Base-by-base conservation (phyloP, 2,797 vertebrate species). In the Tapera naevia region DNA sequence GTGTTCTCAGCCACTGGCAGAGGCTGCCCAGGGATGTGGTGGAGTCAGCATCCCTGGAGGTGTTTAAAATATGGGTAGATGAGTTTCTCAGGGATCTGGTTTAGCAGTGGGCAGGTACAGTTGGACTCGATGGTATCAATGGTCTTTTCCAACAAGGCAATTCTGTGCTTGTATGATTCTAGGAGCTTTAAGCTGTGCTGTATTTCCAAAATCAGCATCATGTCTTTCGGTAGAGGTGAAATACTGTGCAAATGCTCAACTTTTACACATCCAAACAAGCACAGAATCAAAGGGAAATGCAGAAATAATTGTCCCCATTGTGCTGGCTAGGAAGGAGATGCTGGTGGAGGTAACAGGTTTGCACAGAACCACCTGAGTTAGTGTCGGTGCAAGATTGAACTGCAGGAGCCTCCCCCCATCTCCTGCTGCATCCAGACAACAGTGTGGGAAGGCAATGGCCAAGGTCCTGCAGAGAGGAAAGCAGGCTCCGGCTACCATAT, bases 401-500 rank as follows among this genome's bases (percentile, higher is more conserved):
- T 10, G 9, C 13, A 35, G 45, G 32, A 30, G 10, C 12, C 13
- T n/a, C 28, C 0, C 15, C 33, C 28, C 0, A 0, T 19, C 32
- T 41, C 45, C 45, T 25, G 17, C 69, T 74, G 73, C 0, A 0
- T 24, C 1, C 0, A 0, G 22, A 5, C 1, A 11, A 64, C 35
- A 4, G 2, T 0, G 10, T 19, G 27, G 30, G 46, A 35, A 11
- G 14, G 45, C 17, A n/a, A 5, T 2, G 23, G 87, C 16, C 5
- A 3, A 4, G 4, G 37, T 5, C 51, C 25, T 1, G 0, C 0
- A 0, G 5, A 8, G 45, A 39, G 32, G 17, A 46, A 46, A 53
- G 12, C 25, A 24, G 25, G 5, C 9, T 64, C 39, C 33, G 32
- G n/a, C 19, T 17, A 22, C 12, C 39, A 25, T 46, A 10, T 53